These are phyloP conservation scores for Lutjanus argentimaculatus DNA, from an alignment of 2,797 vertebrate species.

Conservation along the genomic window DNA sequence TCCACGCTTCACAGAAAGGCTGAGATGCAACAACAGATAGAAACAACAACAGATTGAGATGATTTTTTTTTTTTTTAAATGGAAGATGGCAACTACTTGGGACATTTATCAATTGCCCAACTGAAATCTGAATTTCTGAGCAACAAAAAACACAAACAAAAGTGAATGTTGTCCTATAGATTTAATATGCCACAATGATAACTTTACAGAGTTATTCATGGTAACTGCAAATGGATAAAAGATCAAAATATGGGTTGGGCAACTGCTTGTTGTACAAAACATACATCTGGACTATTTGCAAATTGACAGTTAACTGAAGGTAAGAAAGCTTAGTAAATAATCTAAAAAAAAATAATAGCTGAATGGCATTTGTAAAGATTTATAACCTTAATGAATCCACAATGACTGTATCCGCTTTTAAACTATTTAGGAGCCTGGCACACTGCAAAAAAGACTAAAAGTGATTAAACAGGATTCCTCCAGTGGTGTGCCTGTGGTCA, in stretches of 20 bases:
- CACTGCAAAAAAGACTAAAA: neutral
- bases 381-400: no score
- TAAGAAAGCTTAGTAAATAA: neutral
- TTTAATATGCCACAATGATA: neutral
- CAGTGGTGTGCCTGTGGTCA: slow-evolving; percentile 34
- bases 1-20: neutral
- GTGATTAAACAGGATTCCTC: slow-evolving; percentile 7
- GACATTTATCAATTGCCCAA: neutral
- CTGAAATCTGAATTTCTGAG: neutral
- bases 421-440: neutral
- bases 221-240: neutral
- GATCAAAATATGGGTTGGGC: neutral
- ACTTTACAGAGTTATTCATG: neutral
- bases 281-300: neutral
- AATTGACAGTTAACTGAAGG: neutral
- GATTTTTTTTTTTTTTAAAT: neutral
- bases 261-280: neutral
- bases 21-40: neutral
- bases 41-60: neutral
- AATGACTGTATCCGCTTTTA: neutral
- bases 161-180: rapidly evolving
- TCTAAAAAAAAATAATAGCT: rapidly evolving
- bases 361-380: neutral
- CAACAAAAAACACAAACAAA: neutral
- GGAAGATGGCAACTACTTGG: neutral